Evolutionary conservation across 2,888 invertebrate genomes (phyloP).

Genomic region (Meghimatium bilineatum): DNA sequence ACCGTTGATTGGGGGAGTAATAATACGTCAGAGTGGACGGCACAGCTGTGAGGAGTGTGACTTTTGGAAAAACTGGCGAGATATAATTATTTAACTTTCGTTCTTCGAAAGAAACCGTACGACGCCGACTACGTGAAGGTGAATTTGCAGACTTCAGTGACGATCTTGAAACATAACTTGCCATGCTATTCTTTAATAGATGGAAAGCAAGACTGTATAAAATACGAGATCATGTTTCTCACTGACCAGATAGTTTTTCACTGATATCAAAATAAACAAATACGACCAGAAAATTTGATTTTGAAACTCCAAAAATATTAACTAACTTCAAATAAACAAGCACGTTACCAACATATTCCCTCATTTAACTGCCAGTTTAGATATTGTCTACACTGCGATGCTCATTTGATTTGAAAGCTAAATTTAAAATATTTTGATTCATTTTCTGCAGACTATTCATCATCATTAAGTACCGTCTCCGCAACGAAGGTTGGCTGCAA

Average conservation of each 20-base stretch:
- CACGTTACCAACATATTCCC: background rate
- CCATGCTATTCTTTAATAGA: conserved; percentile 10
- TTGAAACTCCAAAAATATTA: background rate
- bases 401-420: conserved; percentile 16
- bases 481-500: too few relatives aligned
- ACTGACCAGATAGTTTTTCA: background rate
- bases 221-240: background rate
- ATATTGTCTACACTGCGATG: background rate
- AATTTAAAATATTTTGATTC: too few relatives aligned
- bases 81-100: background rate
- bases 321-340: conserved; percentile 14
- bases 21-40: background rate
- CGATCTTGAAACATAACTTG: conserved; percentile 16
- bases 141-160: conserved; percentile 21
- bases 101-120: conserved; percentile 19
- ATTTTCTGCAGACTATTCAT: too few relatives aligned
- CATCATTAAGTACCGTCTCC: too few relatives aligned
- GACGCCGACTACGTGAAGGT: background rate
- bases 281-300: too few relatives aligned
- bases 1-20: background rate
- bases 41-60: background rate
- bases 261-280: conserved; percentile 10
- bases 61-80: background rate
- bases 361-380: background rate
- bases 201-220: background rate